Base-by-base conservation (phyloP, 1,140 invertebrate genomes). In the Nephotettix cincticeps region DNA sequence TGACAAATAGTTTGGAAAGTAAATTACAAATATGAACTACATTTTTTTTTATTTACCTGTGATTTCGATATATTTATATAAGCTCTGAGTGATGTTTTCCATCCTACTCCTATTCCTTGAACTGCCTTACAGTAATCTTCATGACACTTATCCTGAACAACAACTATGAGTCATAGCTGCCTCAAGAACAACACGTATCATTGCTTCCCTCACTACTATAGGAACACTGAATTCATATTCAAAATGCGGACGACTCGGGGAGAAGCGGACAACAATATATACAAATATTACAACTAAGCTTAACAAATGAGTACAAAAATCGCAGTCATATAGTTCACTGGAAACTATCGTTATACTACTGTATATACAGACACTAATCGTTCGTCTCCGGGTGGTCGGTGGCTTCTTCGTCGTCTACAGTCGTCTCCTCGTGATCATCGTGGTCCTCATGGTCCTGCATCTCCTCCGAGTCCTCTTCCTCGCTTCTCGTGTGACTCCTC, bases 381-480 rank as follows among this genome's bases (percentile, higher is more conserved):
- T 68, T 68, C 67, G 68, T 30, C 17, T 65, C 61, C 17, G 45
- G 28, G 27, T 19, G 43, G 56, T 70, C 69, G 58, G 1, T 43
- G n/a, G 45, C 43, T 40, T 67, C 65, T 17, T 67, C 65, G 27
- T 71, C 63, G 56, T 64, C 69, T 54, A 29, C 28, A 58, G 28
- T 30, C 17, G 29, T 27, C 36, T 54, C 27, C 32, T 66, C 64
- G 65, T 71, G 40, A n/a, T 69, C 70, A 19, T 69, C 29, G 30
- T 54, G 67, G n/a, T 69, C 67, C 45, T 73, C 69, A 1, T 68
- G 65, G 13, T 68, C 56, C 14, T 68, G 64, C 6, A 67, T 36
- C 1, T 28, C 65, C 32, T 71, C 72, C 1, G 61, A 25, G 23
- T 58, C 30, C 11, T 63, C 29, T 25, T 58, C 68, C 19, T 68